phyloP scores from a whole-genome alignment of 2,113 vertebrate species.

The Chloropsis hardwickii region DNA sequence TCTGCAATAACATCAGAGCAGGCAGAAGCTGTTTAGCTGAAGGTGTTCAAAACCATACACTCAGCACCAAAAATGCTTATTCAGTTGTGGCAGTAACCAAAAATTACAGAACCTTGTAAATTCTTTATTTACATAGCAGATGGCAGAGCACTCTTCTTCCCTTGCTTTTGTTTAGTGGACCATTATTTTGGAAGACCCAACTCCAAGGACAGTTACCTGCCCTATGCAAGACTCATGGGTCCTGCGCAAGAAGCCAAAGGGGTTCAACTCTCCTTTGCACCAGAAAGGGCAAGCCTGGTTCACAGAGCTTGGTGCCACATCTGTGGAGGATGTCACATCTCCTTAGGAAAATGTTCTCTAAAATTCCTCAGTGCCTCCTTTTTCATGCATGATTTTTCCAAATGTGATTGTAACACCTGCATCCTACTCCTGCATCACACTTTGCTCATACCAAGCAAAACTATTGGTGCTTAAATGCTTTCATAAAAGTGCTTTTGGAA shows the following conservation, averaged over 20 bases:
- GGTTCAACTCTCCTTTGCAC: background rate
- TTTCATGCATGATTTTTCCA: background rate
- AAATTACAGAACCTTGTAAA: background rate
- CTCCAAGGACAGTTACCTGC: background rate
- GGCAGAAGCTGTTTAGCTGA: background rate
- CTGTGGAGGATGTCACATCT: rapidly evolving
- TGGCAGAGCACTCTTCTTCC: background rate
- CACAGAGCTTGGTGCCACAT: background rate
- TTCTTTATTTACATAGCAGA: background rate
- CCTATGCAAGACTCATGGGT: rapidly evolving
- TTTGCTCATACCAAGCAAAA: background rate
- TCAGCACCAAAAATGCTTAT: background rate
- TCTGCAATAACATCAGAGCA: background rate
- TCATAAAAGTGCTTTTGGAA: background rate
- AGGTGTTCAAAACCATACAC: background rate
- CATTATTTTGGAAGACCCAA: background rate
- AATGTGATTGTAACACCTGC: background rate
- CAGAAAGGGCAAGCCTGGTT: background rate
- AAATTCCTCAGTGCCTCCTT: background rate
- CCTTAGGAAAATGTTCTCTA: background rate
- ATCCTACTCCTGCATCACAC: background rate
- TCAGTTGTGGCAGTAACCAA: background rate
- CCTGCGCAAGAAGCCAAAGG: background rate
- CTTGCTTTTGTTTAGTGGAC: background rate
- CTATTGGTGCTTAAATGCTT: background rate